These are phyloP conservation scores for Achatina immaculata DNA, from an alignment of 1,140 invertebrate genomes.

Conservation along the genomic window DNA sequence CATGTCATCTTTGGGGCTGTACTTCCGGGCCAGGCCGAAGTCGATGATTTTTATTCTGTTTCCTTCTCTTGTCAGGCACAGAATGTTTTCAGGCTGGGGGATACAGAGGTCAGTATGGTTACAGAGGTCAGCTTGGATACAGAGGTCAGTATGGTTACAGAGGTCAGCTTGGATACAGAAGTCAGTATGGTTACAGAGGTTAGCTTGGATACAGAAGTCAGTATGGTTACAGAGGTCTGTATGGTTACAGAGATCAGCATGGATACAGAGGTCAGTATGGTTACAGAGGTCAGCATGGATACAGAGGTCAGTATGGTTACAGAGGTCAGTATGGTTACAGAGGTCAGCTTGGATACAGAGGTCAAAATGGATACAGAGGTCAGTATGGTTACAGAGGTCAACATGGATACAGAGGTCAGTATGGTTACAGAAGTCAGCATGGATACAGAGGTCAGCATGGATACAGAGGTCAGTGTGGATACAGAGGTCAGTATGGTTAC, in stretches of 20 bases:
- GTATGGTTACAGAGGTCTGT: background rate
- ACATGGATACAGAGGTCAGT: too few relatives aligned
- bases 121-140: background rate
- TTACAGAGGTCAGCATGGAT: too few relatives aligned
- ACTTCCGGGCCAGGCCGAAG: slow-evolving; percentile 83
- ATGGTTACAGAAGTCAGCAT: too few relatives aligned
- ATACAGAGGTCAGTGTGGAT: too few relatives aligned
- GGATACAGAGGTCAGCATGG: too few relatives aligned
- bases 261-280: too few relatives aligned
- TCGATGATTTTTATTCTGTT: slow-evolving; percentile 97
- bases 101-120: background rate
- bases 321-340: too few relatives aligned
- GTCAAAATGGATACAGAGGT: too few relatives aligned
- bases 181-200: background rate
- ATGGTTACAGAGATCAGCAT: background rate
- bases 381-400: too few relatives aligned
- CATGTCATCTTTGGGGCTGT: slow-evolving; percentile 80
- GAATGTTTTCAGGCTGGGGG: slow-evolving; percentile 93
- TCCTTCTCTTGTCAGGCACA: slow-evolving; percentile 93
- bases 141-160: background rate
- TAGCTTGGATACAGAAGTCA: background rate
- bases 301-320: too few relatives aligned
- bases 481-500: too few relatives aligned
- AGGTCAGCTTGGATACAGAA: background rate
- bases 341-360: too few relatives aligned